Conservation (phyloP, 2,888 invertebrate genomes). For the Folsomia candida region DNA sequence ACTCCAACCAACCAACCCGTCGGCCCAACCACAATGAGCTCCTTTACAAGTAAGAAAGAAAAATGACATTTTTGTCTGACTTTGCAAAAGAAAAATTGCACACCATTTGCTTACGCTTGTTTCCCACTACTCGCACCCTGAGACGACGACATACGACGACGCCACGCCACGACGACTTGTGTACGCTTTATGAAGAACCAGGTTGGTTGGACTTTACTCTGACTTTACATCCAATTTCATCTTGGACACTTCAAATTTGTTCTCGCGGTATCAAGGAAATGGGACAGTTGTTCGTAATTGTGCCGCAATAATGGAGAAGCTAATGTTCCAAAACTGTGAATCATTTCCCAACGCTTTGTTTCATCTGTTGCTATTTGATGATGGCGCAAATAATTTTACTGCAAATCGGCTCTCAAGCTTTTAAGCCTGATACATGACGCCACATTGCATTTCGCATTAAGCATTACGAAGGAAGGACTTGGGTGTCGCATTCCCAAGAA, state of each 20-base stretch:
- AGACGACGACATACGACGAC: no score
- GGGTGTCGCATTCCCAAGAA: background rate
- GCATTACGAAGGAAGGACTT: background rate
- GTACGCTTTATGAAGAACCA: no score
- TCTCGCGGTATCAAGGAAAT: background rate
- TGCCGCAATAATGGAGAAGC: no score
- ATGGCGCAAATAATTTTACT: no score
- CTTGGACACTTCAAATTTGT: background rate
- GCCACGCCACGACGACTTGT: no score
- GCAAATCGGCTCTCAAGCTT: no score
- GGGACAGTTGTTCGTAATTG: no score
- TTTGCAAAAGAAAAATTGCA: slow-evolving; percentile 7
- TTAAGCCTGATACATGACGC: background rate
- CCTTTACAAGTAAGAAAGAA: slow-evolving; percentile 7
- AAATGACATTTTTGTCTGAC: slow-evolving; percentile 11
- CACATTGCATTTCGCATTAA: background rate
- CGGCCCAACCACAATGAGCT: background rate
- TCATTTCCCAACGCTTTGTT: no score
- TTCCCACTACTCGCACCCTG: background rate
- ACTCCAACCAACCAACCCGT: no score
- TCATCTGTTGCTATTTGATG: no score
- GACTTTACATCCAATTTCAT: background rate
- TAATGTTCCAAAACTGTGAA: no score
- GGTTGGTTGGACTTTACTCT: no score
- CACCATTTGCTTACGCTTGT: background rate